Evolutionary conservation across 2,888 invertebrate species (phyloP).

Genomic region (Nomada goodeniana): DNA sequence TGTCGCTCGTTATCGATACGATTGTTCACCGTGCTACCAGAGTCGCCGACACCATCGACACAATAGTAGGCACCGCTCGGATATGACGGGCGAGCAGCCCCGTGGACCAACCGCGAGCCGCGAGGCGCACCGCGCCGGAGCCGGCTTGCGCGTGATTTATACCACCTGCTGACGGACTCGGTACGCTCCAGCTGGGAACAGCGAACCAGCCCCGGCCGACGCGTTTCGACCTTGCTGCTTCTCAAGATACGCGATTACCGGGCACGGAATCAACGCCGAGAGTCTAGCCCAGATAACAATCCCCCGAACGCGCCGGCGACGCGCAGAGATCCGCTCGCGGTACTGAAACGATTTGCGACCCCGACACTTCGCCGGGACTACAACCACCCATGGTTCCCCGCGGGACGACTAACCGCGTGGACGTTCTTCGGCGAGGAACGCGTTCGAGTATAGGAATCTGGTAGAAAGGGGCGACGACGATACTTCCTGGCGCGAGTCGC

Average conservation of each 20-base stretch:
- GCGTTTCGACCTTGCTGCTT: neutral
- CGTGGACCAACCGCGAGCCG: slow-evolving; percentile 24
- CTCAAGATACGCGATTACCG: slow-evolving; percentile 29
- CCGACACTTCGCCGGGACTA: no score
- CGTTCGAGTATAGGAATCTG: slow-evolving; percentile 43
- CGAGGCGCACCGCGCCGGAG: slow-evolving; percentile 28
- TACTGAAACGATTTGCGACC: slow-evolving; percentile 1
- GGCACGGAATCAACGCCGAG: slow-evolving; percentile 24
- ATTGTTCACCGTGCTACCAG: slow-evolving; percentile 72
- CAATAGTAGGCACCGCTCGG: slow-evolving; percentile 66
- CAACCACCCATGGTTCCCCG: no score
- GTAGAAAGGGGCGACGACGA: slow-evolving; percentile 47
- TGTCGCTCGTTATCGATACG: slow-evolving; percentile 80
- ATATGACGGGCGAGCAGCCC: slow-evolving; percentile 67
- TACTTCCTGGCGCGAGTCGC: slow-evolving; percentile 30
- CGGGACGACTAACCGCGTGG: neutral
- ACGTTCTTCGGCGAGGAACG: no score
- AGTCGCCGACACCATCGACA: slow-evolving; percentile 47
- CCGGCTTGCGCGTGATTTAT: slow-evolving; percentile 70
- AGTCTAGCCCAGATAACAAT: neutral
- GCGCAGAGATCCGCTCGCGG: neutral
- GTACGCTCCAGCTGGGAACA: slow-evolving; percentile 11
- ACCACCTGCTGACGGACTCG: slow-evolving; percentile 60
- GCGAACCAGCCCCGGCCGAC: neutral
- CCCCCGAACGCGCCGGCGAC: neutral